Conservation (phyloP, 2,888 invertebrate genomes). For the Xestobium rufovillosum region DNA sequence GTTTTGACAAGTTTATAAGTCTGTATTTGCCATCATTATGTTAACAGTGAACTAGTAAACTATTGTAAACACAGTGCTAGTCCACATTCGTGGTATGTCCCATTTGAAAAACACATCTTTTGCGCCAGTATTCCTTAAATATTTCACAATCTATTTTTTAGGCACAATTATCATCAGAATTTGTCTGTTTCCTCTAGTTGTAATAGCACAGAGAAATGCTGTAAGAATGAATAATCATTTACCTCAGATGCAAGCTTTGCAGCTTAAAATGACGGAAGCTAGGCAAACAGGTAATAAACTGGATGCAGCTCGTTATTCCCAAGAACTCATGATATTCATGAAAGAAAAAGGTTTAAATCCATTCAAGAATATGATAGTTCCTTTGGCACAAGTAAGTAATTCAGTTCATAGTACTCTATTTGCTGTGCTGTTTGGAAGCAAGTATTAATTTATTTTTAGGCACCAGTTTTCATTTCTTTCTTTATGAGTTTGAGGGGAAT, state of each 20-base stretch:
- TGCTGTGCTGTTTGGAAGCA: constrained; percentile 4
- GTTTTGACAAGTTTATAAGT: too few relatives aligned
- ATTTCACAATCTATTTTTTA: constrained; percentile 37
- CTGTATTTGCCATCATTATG: too few relatives aligned
- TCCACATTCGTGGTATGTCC: too few relatives aligned
- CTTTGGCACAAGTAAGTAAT: constrained; percentile 64
- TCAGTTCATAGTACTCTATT: not conserved
- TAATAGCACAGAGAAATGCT: constrained; percentile 72
- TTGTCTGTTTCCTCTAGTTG: constrained; percentile 76
- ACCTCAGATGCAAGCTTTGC: constrained; percentile 77
- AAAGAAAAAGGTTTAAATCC: constrained; percentile 75
- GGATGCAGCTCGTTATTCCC: constrained; percentile 65
- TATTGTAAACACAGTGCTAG: too few relatives aligned
- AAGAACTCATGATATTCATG: constrained; percentile 77
- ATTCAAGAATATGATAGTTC: constrained; percentile 68
- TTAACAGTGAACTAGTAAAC: too few relatives aligned
- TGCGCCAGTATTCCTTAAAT: too few relatives aligned
- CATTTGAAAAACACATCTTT: too few relatives aligned
- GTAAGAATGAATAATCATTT: constrained; percentile 76
- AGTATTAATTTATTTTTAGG: constrained; percentile 38
- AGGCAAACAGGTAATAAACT: constrained; percentile 68
- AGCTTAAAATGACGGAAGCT: constrained; percentile 80
- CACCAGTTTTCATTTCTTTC: constrained; percentile 85
- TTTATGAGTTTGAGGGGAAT: constrained; percentile 82
- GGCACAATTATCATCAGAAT: constrained; percentile 72